Evolutionary conservation across 35 echinoderm and acorn worm species (phyloP).

Genomic region (Diadema setosum): DNA sequence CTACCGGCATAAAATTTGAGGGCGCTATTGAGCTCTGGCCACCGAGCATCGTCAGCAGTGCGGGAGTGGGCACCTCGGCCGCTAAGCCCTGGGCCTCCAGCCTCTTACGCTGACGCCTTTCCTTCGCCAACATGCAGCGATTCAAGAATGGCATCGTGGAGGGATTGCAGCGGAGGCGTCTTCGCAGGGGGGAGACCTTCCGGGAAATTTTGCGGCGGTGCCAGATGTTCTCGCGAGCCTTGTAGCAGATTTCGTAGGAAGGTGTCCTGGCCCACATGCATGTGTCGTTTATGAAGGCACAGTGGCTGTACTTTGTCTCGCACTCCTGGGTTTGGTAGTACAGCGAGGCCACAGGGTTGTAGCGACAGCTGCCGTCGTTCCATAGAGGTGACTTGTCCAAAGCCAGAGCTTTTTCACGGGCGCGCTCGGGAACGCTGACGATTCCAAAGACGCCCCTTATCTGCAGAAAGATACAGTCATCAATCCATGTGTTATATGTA

Average conservation of each 20-base stretch:
- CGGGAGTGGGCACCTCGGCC: no score
- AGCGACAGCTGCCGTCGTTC: neutral
- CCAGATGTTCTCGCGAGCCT: neutral
- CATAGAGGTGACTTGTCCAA: neutral
- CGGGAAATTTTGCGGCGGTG: neutral
- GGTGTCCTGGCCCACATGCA: neutral
- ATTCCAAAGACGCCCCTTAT: neutral
- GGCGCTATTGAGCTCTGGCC: no score
- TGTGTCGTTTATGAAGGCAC: neutral
- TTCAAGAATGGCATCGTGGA: neutral
- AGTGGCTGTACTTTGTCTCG: neutral
- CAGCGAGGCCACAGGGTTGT: neutral
- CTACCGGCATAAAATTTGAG: no score
- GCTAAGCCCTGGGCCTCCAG: neutral
- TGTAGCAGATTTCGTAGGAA: neutral
- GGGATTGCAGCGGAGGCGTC: neutral
- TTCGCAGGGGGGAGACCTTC: neutral
- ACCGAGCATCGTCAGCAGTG: no score
- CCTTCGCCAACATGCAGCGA: neutral
- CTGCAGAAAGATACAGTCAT: neutral
- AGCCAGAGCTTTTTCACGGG: neutral
- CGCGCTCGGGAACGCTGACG: neutral
- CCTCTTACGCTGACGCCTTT: neutral
- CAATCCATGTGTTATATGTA: no score
- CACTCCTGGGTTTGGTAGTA: neutral